Conservation (phyloP, 2,888 invertebrate genomes). For the Azorinus chamasolen region DNA sequence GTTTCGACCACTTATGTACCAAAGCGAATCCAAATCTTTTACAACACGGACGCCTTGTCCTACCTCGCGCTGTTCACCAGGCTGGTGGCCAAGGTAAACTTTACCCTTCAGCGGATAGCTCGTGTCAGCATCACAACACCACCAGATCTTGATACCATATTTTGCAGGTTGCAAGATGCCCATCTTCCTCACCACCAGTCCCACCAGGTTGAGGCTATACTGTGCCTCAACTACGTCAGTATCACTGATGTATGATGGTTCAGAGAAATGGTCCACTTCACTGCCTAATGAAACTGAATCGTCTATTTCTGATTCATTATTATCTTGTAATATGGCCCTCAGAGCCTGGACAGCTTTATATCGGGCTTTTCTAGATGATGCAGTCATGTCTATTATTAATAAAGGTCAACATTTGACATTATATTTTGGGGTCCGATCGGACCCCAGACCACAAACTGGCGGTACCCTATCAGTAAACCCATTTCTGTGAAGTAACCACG, state of each 20-base stretch:
- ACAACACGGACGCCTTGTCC: constrained; percentile 8
- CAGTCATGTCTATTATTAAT: neutral
- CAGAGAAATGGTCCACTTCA: constrained; percentile 4
- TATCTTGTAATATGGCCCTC: constrained; percentile 11
- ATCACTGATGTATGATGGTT: neutral
- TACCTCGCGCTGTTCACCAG: constrained; percentile 15
- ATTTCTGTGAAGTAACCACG: too few relatives aligned
- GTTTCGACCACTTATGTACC: constrained; percentile 12
- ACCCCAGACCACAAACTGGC: too few relatives aligned
- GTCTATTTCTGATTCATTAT: constrained; percentile 5
- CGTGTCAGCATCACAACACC: constrained; percentile 7
- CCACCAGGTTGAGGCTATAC: neutral
- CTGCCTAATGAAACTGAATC: constrained; percentile 1
- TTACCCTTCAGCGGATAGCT: constrained; percentile 8
- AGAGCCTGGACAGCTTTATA: constrained; percentile 1
- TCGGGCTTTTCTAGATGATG: neutral
- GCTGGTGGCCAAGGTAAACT: constrained; percentile 5
- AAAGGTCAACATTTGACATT: neutral
- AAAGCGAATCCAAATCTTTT: constrained; percentile 9
- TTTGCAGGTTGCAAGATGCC: too few relatives aligned
- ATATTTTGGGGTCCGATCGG: neutral
- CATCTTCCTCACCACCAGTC: neutral
- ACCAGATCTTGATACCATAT: constrained; percentile 11
- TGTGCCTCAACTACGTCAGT: constrained; percentile 7
- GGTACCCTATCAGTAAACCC: too few relatives aligned